A percentile compares a stretch with the other conserved stretches of the same genome.
Conservation (phyloP, 2,113 vertebrate species). For the Hylia prasina region DNA sequence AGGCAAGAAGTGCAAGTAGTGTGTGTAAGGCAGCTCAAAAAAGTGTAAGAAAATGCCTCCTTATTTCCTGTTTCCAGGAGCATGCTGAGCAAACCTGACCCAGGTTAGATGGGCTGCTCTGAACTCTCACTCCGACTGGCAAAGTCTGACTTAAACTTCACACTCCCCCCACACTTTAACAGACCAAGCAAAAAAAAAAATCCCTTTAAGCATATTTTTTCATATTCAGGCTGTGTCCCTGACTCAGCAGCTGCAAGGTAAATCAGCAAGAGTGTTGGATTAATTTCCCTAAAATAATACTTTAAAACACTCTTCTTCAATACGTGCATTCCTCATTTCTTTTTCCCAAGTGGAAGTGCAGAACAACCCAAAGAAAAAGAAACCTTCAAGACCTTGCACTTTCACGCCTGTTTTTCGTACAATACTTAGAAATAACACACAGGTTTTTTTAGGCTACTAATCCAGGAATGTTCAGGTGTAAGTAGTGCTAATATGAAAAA, state of each 20-base stretch:
- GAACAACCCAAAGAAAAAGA: background rate
- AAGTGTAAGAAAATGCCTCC: background rate
- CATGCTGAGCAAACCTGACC: background rate
- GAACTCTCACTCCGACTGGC: background rate
- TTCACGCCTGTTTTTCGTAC: background rate
- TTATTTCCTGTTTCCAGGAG: background rate
- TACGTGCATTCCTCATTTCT: background rate
- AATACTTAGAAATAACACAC: background rate
- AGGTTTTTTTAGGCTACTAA: background rate
- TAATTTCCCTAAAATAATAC: background rate
- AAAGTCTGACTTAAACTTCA: background rate
- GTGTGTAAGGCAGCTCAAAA: background rate
- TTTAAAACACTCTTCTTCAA: background rate
- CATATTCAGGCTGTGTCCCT: background rate
- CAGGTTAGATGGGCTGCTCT: background rate
- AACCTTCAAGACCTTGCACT: background rate
- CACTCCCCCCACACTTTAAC: background rate
- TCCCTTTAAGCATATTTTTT: background rate
- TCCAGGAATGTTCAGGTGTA: background rate
- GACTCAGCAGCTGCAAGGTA: background rate
- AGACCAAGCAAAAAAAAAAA: background rate
- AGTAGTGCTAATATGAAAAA: rapidly evolving
- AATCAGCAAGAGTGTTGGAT: background rate
- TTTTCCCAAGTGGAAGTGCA: background rate
- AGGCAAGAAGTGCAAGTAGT: background rate